phyloP scores from a whole-genome alignment of 2,888 invertebrate species.

The Hedychridium roseum region DNA sequence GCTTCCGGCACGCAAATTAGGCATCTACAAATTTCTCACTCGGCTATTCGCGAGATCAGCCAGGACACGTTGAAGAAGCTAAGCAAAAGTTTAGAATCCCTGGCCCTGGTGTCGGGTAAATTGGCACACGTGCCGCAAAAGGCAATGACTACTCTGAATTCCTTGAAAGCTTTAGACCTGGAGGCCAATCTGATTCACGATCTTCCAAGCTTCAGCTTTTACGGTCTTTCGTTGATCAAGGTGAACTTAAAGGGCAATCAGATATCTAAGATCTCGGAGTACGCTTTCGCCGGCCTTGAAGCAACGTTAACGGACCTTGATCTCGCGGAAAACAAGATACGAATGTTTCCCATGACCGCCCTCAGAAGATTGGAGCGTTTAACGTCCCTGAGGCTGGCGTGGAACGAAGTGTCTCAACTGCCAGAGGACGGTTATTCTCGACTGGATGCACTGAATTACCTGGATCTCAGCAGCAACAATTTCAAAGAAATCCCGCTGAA shows the following conservation, averaged over 20 bases:
- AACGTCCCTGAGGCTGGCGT: constrained; percentile 72
- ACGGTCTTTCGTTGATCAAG: constrained; percentile 83
- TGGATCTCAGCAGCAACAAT: constrained; percentile 88
- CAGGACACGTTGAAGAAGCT: constrained; percentile 58
- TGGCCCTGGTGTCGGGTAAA: constrained; percentile 80
- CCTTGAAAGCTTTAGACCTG: constrained; percentile 79
- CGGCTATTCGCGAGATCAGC: constrained; percentile 64
- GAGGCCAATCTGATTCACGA: constrained; percentile 86
- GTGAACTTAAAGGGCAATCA: constrained; percentile 85
- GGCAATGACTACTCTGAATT: constrained; percentile 76
- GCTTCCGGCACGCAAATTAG: constrained; percentile 74
- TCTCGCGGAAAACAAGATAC: constrained; percentile 86
- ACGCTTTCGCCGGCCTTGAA: constrained; percentile 83
- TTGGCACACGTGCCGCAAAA: constrained; percentile 80
- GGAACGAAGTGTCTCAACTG: constrained; percentile 72
- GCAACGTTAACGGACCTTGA: constrained; percentile 82
- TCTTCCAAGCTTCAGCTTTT: constrained; percentile 87
- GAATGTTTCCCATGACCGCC: constrained; percentile 82
- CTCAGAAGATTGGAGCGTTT: constrained; percentile 78
- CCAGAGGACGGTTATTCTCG: constrained; percentile 77
- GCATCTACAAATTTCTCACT: constrained; percentile 81
- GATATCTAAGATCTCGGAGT: constrained; percentile 81
- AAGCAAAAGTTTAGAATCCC: constrained; percentile 71
- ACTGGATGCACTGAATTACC: constrained; percentile 75
- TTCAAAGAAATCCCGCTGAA: constrained; percentile 79